Base-by-base conservation (phyloP, 2,888 invertebrate genomes). In the Calameuta pallipes region DNA sequence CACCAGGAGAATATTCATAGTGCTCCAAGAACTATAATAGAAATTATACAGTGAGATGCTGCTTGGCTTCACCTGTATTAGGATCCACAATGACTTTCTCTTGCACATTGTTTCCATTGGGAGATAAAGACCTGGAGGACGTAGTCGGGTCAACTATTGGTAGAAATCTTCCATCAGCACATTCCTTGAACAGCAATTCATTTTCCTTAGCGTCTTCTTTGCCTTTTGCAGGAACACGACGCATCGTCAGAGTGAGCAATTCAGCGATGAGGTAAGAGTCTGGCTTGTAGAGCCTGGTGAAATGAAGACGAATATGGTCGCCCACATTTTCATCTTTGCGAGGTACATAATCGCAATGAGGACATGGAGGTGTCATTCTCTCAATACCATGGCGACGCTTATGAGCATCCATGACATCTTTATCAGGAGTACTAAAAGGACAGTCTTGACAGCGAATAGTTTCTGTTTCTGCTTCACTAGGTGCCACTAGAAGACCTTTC, bases 341-440 rank as follows among this genome's bases (percentile, higher is more conserved):
- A 1, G 90, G 90, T 30, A 90, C 88, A 78, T 90, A 90, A 80
- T 90, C 89, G 80, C 90, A 90, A 68, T 90, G 90, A 0, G 90
- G 90, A 78, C 90, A 90, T 1, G 89, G 83, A 9, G 90, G 89
- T 1, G 88, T 90, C 74, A 90, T 83, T 36, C 90, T 85, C 37
- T 90, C 90, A 70, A 90, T 89, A 0, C 90, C 90, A 76, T 90
- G 90, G 9, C 90, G 86, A 69, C 90, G 86, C 73, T 88, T 89
- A 36, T 90, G 90, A 6, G 84, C 84, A 68, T 90, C 90, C 84
- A 90, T 83, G 9, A 79, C 78, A 0, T 90, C 90, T 76, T 89
- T 90, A 69, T 90, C 90, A 11, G 73, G 76, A 0, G 86, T 85
- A 4, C 88, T 85, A 75, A 87, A 90, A 0, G 90, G 90, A 75